Percentiles rank a stretch among this genome's conserved stretches.
Conservation (phyloP, 2,797 vertebrate species). For the Phoxinus dragarum region DNA sequence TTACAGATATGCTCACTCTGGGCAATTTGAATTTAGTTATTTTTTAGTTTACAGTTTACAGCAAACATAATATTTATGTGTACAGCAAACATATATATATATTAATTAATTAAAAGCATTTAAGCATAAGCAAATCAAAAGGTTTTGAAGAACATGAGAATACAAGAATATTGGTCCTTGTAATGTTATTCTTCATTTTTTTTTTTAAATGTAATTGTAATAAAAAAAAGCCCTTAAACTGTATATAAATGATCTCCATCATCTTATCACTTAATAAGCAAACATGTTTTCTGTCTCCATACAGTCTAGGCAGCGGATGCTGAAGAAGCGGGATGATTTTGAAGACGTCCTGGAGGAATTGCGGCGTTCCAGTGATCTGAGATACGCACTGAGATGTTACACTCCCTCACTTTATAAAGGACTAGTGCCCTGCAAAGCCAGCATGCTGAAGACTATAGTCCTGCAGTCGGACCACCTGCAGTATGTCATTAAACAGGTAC, state of each 20-base stretch:
- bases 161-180: not conserved
- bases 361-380: conserved; percentile 88
- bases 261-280: too few relatives aligned
- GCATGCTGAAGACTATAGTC: conserved; percentile 82
- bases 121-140: not conserved
- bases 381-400: conserved; percentile 91
- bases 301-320: conserved; percentile 80
- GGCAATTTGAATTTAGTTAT: not conserved
- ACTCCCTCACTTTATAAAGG: conserved; percentile 88
- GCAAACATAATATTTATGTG: not conserved
- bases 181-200: not conserved
- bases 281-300: not conserved
- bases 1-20: not conserved
- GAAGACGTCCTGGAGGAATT: conserved; percentile 96
- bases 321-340: conserved; percentile 94
- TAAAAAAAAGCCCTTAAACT: not conserved
- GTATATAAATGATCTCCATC: not conserved
- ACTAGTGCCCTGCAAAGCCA: conserved; percentile 82
- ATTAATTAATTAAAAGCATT: not conserved
- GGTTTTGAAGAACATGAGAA: not conserved
- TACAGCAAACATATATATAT: too few relatives aligned
- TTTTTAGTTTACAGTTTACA: not conserved
- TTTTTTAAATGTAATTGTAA: not conserved
- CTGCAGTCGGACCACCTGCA: conserved; percentile 87
- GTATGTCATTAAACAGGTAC: conserved; percentile 89